Conservation (phyloP, 1,140 invertebrate species). For the Drosophila pandora region DNA sequence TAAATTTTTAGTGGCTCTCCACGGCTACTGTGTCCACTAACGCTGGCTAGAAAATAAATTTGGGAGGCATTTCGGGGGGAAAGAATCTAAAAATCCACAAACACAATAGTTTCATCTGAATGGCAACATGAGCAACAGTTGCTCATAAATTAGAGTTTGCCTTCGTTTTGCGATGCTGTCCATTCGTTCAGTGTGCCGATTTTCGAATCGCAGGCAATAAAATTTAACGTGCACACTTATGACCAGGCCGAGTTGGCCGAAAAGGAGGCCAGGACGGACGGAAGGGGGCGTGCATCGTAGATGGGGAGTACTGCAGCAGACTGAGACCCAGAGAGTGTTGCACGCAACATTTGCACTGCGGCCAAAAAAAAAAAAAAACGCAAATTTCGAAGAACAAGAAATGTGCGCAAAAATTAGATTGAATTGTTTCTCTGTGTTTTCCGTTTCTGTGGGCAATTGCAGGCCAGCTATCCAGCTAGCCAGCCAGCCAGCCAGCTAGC, state of each 20-base stretch:
- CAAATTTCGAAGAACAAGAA: conserved; percentile 72
- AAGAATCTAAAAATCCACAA: not conserved
- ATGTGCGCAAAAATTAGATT: conserved; percentile 73
- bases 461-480: not conserved
- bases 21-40: conserved; percentile 39
- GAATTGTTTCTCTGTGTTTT: conserved; percentile 63
- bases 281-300: conserved; percentile 10
- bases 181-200: conserved; percentile 37
- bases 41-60: conserved; percentile 12
- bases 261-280: conserved; percentile 11
- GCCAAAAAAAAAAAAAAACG: conserved; percentile 43
- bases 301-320: conserved; percentile 18
- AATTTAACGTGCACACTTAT: conserved; percentile 75
- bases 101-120: not conserved
- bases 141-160: conserved; percentile 59
- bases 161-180: conserved; percentile 17
- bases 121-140: conserved; percentile 52
- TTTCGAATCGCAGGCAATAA: conserved; percentile 65
- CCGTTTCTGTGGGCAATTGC: conserved; percentile 27
- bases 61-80: not conserved
- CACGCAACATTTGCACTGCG: conserved; percentile 62
- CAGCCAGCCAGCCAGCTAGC: not conserved
- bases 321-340: conserved; percentile 8
- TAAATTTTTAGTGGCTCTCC: conserved; percentile 53
- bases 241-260: conserved; percentile 7